Evolutionary conservation across 2,113 vertebrate genomes (phyloP), one percentile per base, ranked within the genome.

Genomic region (Cyphomyrus plagiostoma): DNA sequence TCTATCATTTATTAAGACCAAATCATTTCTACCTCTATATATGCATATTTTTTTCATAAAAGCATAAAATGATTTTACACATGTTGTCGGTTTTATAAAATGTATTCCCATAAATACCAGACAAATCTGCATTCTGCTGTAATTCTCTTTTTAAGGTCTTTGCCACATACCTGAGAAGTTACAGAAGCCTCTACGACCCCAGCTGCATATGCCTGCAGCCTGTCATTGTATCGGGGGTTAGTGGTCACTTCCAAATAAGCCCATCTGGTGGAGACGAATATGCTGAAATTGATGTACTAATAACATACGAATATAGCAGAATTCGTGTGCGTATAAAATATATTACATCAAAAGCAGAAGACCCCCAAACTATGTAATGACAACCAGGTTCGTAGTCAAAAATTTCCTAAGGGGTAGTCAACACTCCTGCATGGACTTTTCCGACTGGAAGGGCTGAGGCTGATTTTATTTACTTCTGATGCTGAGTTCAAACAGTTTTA

Each of bases 151-250:
- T 15, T 77, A 35, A 80, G 39, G 9, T 70, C 10, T 3, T 30
- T 17, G 8, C 42, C 15, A 62, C 88, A 92, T 86, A 99, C 98
- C 97, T 96, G 95, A 89, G 97, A 95, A 0, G 97, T 97, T 89
- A 97, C 94, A 0, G 96, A 93, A 0, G 97, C 98, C 94, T 99
- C 98, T 80, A 96, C 97, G 39, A 97, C 93, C 0, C 98, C 98
- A 0, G 98, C 97, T 0, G 97, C 97, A 0, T 99, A 99, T 1
- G 98, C 97, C 93, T 99, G 98, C 49, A 99, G 90, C 35, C 95
- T 97, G 93, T 99, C 97, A 42, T 96, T 97, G 93, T 96, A 98
- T 23, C 9, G 88, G 23, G 91, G 93, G 21, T 92, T 97, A 10
- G 96, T 99, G 21, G 93, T 91, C 91, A 99, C 91, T 91, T 98